Evolutionary conservation across 2,113 vertebrate species (phyloP), one percentile per base, ranked within the genome.

Genomic region (Semicossyphus pulcher): DNA sequence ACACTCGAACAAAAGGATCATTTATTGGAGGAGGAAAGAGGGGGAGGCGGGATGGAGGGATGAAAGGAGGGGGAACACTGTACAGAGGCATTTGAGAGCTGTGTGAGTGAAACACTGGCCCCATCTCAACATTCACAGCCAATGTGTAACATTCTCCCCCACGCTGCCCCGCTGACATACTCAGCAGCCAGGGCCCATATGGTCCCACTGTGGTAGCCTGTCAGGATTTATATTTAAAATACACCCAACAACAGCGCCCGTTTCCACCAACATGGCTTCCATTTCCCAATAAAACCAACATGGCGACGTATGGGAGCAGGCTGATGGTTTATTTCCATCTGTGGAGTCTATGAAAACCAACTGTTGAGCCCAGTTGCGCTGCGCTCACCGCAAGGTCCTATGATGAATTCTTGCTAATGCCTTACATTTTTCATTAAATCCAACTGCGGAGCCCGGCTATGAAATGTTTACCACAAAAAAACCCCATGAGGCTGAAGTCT

Each of bases 81-180:
- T 86, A 86, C 87, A 82, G 80, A 86, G 81, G 88, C 87, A 90
- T 90, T 90, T 84, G 76, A 86, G 86, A 89, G 80, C 72, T 56
- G 77, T 77, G 81, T 60, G 83, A 91, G 86, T 74, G 84, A 88
- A 86, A 87, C 81, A 64, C 86, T 93, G 92, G 91, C 90, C 87
- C 74, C 84, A 80, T 88, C 88, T 92, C 91, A 93, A 90, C 89
- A 91, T 94, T 94, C 90, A 92, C 91, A 94, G 93, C 88, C 91
- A 93, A 85, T 80, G 86, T 87, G 89, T 85, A 90, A 90, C 90
- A 92, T 85, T 87, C 84, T 60, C 79, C 83, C 79, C 80, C 70
- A 36, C 58, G 10, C 81, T 63, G 58, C 82, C 75, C 54, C 48
- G 18, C 81, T 78, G 83, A 87, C 49, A 74, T 78, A 71, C 81